Conservation (phyloP, 2,113 vertebrate species). For the Amphiprion ocellaris region DNA sequence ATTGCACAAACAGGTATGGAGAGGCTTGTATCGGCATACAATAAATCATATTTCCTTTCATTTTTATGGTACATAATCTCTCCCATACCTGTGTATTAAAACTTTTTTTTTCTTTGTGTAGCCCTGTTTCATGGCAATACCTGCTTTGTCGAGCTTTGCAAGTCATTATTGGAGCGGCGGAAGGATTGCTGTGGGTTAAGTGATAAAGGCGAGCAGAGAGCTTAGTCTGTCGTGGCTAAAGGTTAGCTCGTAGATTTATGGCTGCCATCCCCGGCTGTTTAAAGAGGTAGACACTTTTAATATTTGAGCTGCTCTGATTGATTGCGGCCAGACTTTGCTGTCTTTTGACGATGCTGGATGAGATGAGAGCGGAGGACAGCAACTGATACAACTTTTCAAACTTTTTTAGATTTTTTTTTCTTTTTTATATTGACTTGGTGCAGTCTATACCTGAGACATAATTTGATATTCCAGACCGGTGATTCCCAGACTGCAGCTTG, state of each 20-base stretch:
- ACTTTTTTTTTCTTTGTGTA: constrained; percentile 1
- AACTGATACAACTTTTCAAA: constrained; percentile 4
- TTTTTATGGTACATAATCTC: constrained; percentile 7
- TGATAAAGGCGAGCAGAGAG: constrained; percentile 68
- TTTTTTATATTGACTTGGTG: background rate
- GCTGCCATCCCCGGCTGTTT: constrained; percentile 48
- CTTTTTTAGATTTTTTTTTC: background rate
- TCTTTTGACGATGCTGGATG: constrained; percentile 10
- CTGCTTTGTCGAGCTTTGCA: constrained; percentile 53
- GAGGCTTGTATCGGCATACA: constrained; percentile 10
- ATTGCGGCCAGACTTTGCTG: constrained; percentile 48
- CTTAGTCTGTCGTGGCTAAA: constrained; percentile 73
- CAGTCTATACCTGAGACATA: background rate
- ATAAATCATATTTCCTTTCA: constrained; percentile 12
- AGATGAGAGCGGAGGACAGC: background rate
- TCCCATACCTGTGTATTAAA: constrained; percentile 12
- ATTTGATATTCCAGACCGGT: background rate
- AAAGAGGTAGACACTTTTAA: constrained; percentile 63
- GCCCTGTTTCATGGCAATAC: constrained; percentile 42
- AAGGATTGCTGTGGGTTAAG: constrained; percentile 54
- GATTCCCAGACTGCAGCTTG: background rate
- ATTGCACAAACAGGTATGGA: constrained; percentile 22
- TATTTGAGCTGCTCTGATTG: constrained; percentile 64
- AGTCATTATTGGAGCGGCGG: constrained; percentile 55
- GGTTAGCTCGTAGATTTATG: constrained; percentile 76